Evolutionary conservation across 2,888 invertebrate genomes (phyloP).

Genomic region (Xanthia icteritia): DNA sequence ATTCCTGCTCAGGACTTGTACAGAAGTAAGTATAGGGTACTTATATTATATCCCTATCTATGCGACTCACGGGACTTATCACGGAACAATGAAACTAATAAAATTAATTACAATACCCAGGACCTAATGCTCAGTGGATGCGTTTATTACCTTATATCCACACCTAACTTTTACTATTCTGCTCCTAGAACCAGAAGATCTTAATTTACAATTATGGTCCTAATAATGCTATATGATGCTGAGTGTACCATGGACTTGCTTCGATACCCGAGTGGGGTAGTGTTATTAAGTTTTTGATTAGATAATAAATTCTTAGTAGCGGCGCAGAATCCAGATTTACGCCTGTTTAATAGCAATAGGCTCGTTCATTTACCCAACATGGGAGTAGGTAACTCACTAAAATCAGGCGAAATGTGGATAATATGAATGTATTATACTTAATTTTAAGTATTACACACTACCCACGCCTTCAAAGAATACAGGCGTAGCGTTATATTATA

Average conservation of each 20-base stretch:
- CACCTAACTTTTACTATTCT: no score
- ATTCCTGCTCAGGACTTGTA: not conserved
- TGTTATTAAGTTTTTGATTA: not conserved
- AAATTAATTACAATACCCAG: not conserved
- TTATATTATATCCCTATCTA: no score
- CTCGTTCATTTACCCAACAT: not conserved
- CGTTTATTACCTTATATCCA: no score
- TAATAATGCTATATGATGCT: not conserved
- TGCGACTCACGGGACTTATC: not conserved
- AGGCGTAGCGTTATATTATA: not conserved
- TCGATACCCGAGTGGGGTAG: not conserved
- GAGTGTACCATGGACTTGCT: not conserved
- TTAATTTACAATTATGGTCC: not conserved
- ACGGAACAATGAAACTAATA: not conserved
- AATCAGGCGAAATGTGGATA: not conserved
- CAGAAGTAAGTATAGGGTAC: not conserved
- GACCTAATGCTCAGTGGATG: no score
- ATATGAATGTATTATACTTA: not conserved
- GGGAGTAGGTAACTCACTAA: not conserved
- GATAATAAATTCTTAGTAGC: not conserved
- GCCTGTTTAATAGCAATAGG: not conserved
- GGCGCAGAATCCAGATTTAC: no score
- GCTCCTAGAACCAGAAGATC: no score
- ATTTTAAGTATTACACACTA: not conserved
- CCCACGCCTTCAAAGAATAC: no score